Base-by-base conservation (phyloP, 2,797 vertebrate genomes). In the Petrocephalus schoutedeni region DNA sequence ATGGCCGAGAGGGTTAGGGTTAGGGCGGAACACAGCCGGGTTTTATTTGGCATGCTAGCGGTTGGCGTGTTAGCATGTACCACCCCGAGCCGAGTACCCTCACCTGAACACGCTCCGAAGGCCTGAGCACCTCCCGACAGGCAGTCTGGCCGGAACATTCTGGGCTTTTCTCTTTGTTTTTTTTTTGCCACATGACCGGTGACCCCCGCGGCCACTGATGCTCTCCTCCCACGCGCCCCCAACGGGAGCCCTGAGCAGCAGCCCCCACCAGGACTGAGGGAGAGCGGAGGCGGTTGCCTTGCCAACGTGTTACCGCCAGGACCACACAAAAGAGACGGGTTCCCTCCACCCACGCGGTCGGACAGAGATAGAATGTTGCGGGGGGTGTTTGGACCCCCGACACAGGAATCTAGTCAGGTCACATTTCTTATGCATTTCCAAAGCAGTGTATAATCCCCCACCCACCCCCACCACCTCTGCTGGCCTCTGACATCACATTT, bases 251-350 rank as follows among this genome's bases (percentile, higher is more conserved):
- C 84, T 36, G 53, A 32, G 54, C 28, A n/a, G 53, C 54, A 58
- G 54, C 16, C 84, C 54, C 54, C 41, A 19, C 36, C 23, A 53
- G 51, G 49, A 54, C n/a, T 28, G 19, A 23, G 53, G 53, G 53
- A 85, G 10, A 54, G 53, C 14, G 83, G 83, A 85, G 53, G 49
- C 83, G 21, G 53, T 85, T 85, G 83, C 83, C 83, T 54, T 51
- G 53, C 28, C 54, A 54, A 85, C 84, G 14, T 58, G 53, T 36
- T 28, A 19, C 84, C 9, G 45, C 28, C 5, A 1, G 49, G 51
- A 56, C 45, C 49, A 2, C 82, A 53, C 82, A 85, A 57, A 56
- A 36, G 23, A 36, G 84, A 57, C 49, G 84, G 53, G 54, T 54
- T 54, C 51, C 28, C 12, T 85, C 3, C 84, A 0, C 84, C 54